These are phyloP conservation scores for Agrypnus murinus DNA, from an alignment of 2,888 invertebrate species.

Conservation along the genomic window DNA sequence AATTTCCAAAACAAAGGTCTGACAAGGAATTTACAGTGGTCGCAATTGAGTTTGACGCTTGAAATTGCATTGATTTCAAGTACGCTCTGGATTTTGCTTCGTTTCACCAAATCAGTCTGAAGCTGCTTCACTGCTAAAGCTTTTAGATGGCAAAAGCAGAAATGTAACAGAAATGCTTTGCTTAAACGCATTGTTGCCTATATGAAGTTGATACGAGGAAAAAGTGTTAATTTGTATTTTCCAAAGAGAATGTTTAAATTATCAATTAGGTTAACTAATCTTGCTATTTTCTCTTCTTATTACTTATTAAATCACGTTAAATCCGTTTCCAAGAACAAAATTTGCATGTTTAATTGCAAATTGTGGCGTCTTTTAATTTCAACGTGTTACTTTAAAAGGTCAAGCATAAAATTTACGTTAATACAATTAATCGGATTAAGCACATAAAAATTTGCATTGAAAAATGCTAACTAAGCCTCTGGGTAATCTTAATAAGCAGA, in stretches of 20 bases:
- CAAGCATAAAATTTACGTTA: slow-evolving; percentile 7
- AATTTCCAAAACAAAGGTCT: slow-evolving; percentile 23
- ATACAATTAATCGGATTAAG: slow-evolving; percentile 20
- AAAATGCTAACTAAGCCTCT: slow-evolving; percentile 4
- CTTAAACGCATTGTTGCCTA: too few relatives aligned
- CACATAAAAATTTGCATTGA: slow-evolving; percentile 12
- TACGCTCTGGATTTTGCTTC: slow-evolving; percentile 9
- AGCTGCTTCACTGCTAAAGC: not conserved
- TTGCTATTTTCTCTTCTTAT: too few relatives aligned
- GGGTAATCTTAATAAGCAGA: slow-evolving; percentile 14
- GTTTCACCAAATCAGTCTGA: slow-evolving; percentile 11
- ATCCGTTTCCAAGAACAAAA: slow-evolving; percentile 7
- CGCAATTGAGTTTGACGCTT: slow-evolving; percentile 21
- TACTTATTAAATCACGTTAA: too few relatives aligned
- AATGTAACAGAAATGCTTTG: too few relatives aligned
- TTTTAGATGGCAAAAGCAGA: not conserved
- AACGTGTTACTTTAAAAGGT: slow-evolving; percentile 3
- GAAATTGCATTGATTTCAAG: slow-evolving; percentile 19
- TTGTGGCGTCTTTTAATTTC: slow-evolving; percentile 15
- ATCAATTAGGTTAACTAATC: too few relatives aligned
- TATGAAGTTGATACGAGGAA: too few relatives aligned
- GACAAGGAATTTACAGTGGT: slow-evolving; percentile 14
- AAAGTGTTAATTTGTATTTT: too few relatives aligned
- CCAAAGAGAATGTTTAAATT: too few relatives aligned
- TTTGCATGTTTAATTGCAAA: slow-evolving; percentile 29